Base-by-base conservation (phyloP, 2,797 vertebrate species). In the Trachops cirrhosus region DNA sequence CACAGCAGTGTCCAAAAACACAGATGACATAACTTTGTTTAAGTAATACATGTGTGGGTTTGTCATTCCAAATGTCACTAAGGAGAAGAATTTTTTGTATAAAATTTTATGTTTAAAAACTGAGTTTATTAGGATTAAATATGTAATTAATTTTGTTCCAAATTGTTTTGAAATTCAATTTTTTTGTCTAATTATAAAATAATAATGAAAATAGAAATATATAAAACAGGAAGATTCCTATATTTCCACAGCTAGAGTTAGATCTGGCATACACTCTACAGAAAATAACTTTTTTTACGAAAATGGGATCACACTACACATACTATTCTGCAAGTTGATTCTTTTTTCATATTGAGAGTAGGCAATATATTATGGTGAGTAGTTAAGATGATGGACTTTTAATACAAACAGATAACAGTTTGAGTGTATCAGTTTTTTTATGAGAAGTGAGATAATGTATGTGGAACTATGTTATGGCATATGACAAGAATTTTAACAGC, bases 21-120 rank as follows among this genome's bases (percentile, higher is more conserved):
- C 96, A 6, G 48, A 96, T 80, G 97, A 78, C 96, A 96, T 98
- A 89, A 97, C 97, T 62, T 94, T 96, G 96, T 98, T 98, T 94
- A 98, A 97, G 94, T 97, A 94, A 84, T 98, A 98, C 97, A 97
- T 97, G 41, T 98, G 97, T 2, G 97, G 94, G 94, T 98, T 98
- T 96, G 98, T 97, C 98, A 96, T 97, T 6, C 98, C 96, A 52
- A 98, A 96, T 0, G 94, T 91, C 98, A 98, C 98, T 96, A 79
- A 88, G 64, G 77, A 92, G 44, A 93, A 97, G 39, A 97, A 95
- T 91, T 89, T 92, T 91, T 90, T 71, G 48, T 93, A 96, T 94
- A 89, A 91, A 88, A 91, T 46, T 62, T 91, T 82, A 71, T n/a
- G 26, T 67, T 95, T 93, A 84, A 96, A 94, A 95, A 57, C 37